phyloP scores from a whole-genome alignment of 2,888 invertebrate genomes.

The Anthophora plumipes region DNA sequence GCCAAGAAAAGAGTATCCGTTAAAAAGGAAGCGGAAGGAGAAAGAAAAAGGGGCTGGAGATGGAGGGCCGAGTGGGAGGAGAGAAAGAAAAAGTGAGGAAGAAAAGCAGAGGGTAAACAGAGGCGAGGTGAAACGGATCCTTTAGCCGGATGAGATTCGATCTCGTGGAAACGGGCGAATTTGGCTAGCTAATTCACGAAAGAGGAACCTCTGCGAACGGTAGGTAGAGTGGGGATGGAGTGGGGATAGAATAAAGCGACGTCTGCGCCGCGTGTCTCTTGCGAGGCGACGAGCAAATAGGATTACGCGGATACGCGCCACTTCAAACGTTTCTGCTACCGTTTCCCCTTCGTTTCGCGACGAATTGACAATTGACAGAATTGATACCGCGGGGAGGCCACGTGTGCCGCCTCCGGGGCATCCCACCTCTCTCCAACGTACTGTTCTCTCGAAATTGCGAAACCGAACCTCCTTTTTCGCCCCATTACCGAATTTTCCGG shows the following conservation, averaged over 20 bases:
- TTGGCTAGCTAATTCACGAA: conserved; percentile 75
- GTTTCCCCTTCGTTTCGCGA: conserved; percentile 71
- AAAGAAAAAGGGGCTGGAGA: neutral
- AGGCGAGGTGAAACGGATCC: conserved; percentile 46
- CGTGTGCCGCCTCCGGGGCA: conserved; percentile 58
- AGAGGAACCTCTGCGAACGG: conserved; percentile 33
- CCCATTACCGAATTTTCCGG: conserved; percentile 41
- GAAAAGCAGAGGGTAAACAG: conserved; percentile 23
- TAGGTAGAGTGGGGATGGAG: neutral
- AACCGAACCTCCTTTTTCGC: conserved; percentile 42
- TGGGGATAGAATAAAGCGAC: no score
- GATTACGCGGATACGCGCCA: conserved; percentile 77
- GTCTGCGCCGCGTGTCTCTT: conserved; percentile 56
- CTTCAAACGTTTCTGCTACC: conserved; percentile 79
- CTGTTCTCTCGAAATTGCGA: conserved; percentile 21
- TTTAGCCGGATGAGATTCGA: conserved; percentile 74
- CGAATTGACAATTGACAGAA: conserved; percentile 85
- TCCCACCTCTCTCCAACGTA: neutral
- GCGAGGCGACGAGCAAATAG: conserved; percentile 70
- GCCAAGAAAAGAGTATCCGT: neutral
- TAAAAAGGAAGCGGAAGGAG: neutral
- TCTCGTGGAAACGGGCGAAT: conserved; percentile 66
- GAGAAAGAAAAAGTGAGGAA: neutral
- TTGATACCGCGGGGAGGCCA: conserved; percentile 79
- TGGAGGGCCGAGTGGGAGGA: neutral